These are phyloP conservation scores for Elysia chlorotica DNA, from an alignment of 1,140 invertebrate genomes.

Conservation along the genomic window DNA sequence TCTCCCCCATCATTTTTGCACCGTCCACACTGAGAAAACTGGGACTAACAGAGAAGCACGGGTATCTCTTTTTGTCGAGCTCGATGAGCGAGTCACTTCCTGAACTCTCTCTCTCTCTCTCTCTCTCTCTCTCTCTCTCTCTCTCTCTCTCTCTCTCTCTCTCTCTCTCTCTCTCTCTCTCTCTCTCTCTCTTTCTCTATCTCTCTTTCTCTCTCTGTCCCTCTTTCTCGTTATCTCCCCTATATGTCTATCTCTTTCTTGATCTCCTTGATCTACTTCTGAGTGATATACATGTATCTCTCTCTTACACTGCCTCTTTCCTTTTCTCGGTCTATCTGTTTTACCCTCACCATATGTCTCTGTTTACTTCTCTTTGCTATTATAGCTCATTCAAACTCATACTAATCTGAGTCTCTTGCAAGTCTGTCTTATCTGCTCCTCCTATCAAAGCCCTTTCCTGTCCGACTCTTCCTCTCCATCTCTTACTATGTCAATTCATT, in stretches of 20 bases:
- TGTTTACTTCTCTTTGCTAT: not conserved
- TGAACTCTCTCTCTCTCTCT: not conserved
- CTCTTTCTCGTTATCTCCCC: not conserved
- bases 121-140: constrained; percentile 16
- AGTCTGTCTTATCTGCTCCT: too few relatives aligned
- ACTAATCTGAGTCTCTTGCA: too few relatives aligned
- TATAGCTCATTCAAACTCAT: not conserved
- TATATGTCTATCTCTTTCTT: not conserved
- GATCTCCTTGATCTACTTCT: not conserved
- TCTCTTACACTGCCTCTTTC: not conserved
- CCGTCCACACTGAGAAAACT: too few relatives aligned
- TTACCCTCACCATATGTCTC: constrained; percentile 3
- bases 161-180: too few relatives aligned
- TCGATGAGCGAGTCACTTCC: too few relatives aligned
- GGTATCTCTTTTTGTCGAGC: too few relatives aligned
- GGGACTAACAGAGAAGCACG: too few relatives aligned
- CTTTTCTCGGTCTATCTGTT: not conserved
- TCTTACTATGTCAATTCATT: too few relatives aligned
- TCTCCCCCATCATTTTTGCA: too few relatives aligned
- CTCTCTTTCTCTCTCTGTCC: not conserved
- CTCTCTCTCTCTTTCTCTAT: constrained; percentile 17
- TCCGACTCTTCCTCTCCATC: too few relatives aligned
- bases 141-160: too few relatives aligned
- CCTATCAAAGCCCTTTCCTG: too few relatives aligned
- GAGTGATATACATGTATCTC: not conserved